Conservation (phyloP, 2,797 vertebrate species). For the Acestrorhynchus altus region DNA sequence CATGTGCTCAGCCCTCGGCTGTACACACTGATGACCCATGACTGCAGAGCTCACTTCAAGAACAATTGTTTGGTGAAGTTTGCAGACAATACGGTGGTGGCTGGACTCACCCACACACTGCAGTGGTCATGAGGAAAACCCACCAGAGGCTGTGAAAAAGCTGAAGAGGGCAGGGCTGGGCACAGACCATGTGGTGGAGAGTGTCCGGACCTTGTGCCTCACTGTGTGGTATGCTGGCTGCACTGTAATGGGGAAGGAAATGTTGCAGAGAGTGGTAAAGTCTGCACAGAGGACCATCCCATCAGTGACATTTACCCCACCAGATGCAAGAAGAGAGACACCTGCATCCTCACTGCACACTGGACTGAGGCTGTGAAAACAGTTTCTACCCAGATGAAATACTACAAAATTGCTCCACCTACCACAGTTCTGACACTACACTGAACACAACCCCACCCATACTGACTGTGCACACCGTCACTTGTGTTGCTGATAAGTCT, state of each 20-base stretch:
- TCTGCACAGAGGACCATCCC: not conserved
- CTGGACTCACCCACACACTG: too few relatives aligned
- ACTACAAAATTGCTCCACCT: too few relatives aligned
- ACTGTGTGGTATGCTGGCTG: constrained; percentile 2
- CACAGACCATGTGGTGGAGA: not conserved
- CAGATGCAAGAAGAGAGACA: too few relatives aligned
- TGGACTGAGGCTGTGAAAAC: too few relatives aligned
- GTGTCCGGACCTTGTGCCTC: not conserved
- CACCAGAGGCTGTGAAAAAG: not conserved
- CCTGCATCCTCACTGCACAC: too few relatives aligned
- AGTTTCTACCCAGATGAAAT: too few relatives aligned
- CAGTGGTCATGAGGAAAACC: not conserved
- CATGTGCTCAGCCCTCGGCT: constrained; percentile 6
- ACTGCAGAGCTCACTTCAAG: not conserved
- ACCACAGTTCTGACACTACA: too few relatives aligned
- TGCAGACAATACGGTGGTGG: too few relatives aligned
- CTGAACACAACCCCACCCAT: too few relatives aligned
- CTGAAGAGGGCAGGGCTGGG: not conserved
- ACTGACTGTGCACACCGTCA: too few relatives aligned
- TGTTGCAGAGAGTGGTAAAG: too few relatives aligned
- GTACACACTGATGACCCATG: not conserved
- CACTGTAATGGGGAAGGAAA: not conserved
- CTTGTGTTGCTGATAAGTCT: too few relatives aligned
- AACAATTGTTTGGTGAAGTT: not conserved
- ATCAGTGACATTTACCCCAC: constrained; percentile 17